Percentiles rank a stretch among this genome's conserved stretches.
These are phyloP conservation scores for Trachelus troglodyta DNA, from an alignment of 2,888 invertebrate genomes.

Conservation along the genomic window DNA sequence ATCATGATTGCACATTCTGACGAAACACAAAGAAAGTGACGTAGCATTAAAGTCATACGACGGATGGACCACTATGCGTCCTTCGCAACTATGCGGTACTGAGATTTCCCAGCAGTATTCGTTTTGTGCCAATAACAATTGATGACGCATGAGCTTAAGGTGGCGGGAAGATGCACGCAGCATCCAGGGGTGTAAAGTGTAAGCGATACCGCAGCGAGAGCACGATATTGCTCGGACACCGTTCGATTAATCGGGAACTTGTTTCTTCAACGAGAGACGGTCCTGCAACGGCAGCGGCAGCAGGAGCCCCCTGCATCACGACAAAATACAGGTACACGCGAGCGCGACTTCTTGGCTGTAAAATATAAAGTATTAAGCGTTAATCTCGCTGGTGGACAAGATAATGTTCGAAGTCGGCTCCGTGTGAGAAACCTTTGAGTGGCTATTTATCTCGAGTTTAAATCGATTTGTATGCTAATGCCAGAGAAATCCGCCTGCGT, in stretches of 20 bases:
- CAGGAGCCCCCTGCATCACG: not conserved
- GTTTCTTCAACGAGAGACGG: conserved; percentile 25
- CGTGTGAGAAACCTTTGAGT: conserved; percentile 63
- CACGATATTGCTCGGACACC: conserved; percentile 34
- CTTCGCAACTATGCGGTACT: not conserved
- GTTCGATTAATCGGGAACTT: conserved; percentile 44
- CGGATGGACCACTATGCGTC: not conserved
- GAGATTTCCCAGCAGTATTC: not conserved
- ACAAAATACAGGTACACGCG: conserved; percentile 6
- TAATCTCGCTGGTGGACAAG: conserved; percentile 64
- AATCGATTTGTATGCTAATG: conserved; percentile 67
- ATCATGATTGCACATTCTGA: not conserved
- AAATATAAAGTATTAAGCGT: conserved; percentile 65
- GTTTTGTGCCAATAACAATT: not conserved
- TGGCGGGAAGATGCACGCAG: not conserved
- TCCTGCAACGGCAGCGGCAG: not conserved
- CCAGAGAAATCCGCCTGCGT: conserved; percentile 62
- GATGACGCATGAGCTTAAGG: not conserved
- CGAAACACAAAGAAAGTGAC: not conserved
- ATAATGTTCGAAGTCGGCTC: conserved; percentile 63
- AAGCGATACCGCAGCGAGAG: conserved; percentile 35
- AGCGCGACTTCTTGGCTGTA: conserved; percentile 41
- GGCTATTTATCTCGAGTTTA: conserved; percentile 66
- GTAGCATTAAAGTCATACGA: not conserved
- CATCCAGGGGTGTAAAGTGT: conserved; percentile 42